Conservation (phyloP, 2,797 vertebrate species). For the Coendou prehensilis region DNA sequence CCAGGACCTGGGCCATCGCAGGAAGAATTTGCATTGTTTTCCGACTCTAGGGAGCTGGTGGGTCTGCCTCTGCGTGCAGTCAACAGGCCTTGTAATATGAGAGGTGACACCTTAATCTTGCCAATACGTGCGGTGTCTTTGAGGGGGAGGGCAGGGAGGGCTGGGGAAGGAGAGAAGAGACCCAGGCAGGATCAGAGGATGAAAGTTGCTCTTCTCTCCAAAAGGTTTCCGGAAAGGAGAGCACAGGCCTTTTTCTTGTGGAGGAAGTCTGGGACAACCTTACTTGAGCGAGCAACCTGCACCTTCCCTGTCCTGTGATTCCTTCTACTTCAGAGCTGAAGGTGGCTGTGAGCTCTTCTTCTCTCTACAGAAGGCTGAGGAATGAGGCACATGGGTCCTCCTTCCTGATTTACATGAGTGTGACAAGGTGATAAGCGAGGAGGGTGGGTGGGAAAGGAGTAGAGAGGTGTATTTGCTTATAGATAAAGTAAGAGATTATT, state of each 20-base stretch:
- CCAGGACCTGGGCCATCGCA: constrained; percentile 59
- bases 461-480: not conserved
- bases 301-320: not conserved
- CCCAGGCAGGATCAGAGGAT: not conserved
- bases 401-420: not conserved
- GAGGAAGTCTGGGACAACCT: not conserved
- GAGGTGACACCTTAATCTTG: constrained; percentile 90
- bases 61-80: constrained; percentile 85
- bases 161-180: constrained; percentile 54
- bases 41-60: constrained; percentile 58
- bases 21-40: constrained; percentile 69
- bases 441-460: not conserved
- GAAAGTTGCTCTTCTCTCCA: not conserved
- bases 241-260: not conserved
- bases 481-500: not conserved
- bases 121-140: constrained; percentile 85
- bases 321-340: not conserved
- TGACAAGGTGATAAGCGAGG: not conserved
- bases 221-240: not conserved
- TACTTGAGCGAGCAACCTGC: not conserved
- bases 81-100: constrained; percentile 88
- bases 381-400: not conserved
- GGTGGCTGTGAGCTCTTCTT: not conserved
- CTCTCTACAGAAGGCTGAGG: not conserved
- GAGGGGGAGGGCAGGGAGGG: constrained; percentile 56